Base-by-base conservation (phyloP, 2,113 vertebrate genomes). In the Poeciliopsis retropinna region DNA sequence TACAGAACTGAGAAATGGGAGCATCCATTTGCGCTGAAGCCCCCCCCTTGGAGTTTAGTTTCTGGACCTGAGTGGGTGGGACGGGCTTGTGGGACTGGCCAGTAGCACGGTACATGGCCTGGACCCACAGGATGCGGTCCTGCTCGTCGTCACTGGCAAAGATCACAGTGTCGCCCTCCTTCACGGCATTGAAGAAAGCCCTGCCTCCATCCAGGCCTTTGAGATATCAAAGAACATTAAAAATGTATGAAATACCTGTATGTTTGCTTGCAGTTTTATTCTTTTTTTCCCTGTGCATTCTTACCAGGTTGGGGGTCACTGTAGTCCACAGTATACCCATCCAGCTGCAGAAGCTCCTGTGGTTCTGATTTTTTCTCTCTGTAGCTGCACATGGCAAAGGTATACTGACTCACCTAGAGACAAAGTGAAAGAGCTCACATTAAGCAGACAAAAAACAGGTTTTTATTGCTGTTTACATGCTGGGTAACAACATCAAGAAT, bases 1-100 rank as follows among this genome's bases (percentile, higher is more conserved):
- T 98, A 99, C 98, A 99, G 96, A 99, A 99, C 95, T 99, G 98
- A 84, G 98, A 99, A 93, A 99, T 99, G 79, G 98, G 98, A 32
- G 98, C 98, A 0, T 99, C 98, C 94, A 99, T 95, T 92, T 99
- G 98, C 71, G 98, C 97, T 3, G 97, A 96, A 29, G 96, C 97
- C 76, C 98, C 97, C 87, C 98, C 96, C 94, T 99, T 99, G 90
- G 98, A 98, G 66, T 99, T 99, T 81, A 99, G 97, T 91, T 99
- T 99, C 95, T 99, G 98, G 90, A 99, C 97, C 94, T 99, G 98
- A 88, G 98, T 99, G 17, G 98, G 98, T 0, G 98, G 98, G 76
- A 99, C 97, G 14, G 98, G 98, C 92, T 99, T 99, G 92, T 99
- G 98, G n/a, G 98, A 99, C 91, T 99, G 98, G 77, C 98, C 98